Evolutionary conservation across 35 echinoderm and acorn worm species (phyloP).

Genomic region (Antedon bifida): DNA sequence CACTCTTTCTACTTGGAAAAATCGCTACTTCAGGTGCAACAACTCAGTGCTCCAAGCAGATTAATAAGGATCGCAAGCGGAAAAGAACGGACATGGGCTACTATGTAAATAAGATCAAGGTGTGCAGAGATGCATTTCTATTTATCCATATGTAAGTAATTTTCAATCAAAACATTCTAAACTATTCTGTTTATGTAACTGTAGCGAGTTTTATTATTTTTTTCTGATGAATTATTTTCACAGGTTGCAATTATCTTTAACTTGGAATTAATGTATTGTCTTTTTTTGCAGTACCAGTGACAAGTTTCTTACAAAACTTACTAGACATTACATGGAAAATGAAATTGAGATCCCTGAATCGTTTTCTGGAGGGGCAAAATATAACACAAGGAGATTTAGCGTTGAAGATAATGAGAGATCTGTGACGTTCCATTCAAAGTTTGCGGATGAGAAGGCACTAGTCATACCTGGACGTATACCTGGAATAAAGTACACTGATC

Average conservation of each 20-base stretch:
- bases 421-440: not conserved
- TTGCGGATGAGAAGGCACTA: not conserved
- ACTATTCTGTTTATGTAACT: too few species aligned
- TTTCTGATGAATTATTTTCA: too few species aligned
- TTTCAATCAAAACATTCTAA: too few species aligned
- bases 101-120: not conserved
- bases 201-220: too few species aligned
- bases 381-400: not conserved
- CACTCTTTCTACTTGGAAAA: conserved; percentile 4
- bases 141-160: not conserved
- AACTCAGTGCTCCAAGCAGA: not conserved
- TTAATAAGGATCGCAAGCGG: not conserved
- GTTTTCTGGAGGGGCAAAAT: not conserved
- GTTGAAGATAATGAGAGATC: not conserved
- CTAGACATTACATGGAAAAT: not conserved
- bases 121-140: not conserved
- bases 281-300: not conserved
- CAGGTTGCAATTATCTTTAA: too few species aligned
- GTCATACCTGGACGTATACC: not conserved
- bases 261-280: too few species aligned
- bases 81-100: not conserved
- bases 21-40: not conserved
- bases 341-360: not conserved
- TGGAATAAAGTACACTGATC: not conserved
- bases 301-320: not conserved